Evolutionary conservation across 2,797 vertebrate species (phyloP), one percentile per base, ranked within the genome.

Genomic region (Rhabdomys pumilio): DNA sequence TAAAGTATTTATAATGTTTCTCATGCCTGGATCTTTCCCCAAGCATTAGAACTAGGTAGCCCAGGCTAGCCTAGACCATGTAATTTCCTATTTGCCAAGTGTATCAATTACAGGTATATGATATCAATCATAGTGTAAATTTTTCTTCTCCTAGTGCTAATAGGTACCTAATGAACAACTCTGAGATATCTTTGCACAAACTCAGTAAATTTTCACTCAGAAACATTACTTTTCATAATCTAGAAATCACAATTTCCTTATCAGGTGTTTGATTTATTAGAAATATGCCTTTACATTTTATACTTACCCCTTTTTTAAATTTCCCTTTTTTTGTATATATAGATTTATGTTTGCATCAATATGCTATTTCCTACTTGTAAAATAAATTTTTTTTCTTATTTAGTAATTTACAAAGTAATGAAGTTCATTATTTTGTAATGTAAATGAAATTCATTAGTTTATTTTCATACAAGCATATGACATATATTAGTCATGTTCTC

Each of bases 211-310:
- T 82, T 88, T 73, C 34, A 76, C 59, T 82, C 61, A 67, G 57
- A 79, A 89, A 0, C 2, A 24, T 59, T 87, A 83, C 7, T 13
- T 47, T 77, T 22, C 1, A 15, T 77, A 53, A 89, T 6, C 15
- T 50, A 77, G 88, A 92, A 61, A 80, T 47, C 34, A 0, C 3
- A 67, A 53, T 73, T 89, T 44, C 1, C 20, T 63, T 11, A 83
- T 55, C 17, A 0, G 0, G 1, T 31, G 1, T 55, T 57, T 50
- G 75, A 10, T 24, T 3, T 67, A 29, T 65, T 59, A 12, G 1
- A 87, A 90, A 4, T 47, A 44, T 47, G 20, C 31, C 20, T 38
- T 69, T 53, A 73, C 5, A 57, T 22, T 93, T n/a, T 67, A 63
- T 84, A 61, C 14, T 61, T 88, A 20, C 29, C 41, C 22, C 1